Evolutionary conservation across 2,113 vertebrate species (phyloP), one percentile per base, ranked within the genome.

Genomic region (Anhinga rufa): DNA sequence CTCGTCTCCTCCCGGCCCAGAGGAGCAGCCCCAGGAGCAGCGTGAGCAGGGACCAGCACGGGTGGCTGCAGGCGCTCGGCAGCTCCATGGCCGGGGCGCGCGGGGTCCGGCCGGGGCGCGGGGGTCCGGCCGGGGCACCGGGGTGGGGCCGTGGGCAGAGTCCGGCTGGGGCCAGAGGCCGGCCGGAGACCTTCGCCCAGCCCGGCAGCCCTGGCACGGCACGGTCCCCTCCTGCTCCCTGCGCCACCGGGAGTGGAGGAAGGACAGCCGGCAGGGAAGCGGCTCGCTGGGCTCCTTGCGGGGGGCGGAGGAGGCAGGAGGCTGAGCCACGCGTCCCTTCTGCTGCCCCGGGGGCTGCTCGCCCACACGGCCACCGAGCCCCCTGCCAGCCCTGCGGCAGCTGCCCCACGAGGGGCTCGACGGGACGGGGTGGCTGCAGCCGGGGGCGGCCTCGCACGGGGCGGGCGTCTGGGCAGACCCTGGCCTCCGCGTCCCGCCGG

Each of bases 11-110:
- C 28, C 52, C 61, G 0, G 88, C 17, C 55, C 98, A 97, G 82
- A 98, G 94, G 4, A 98, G 93, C 20, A 98, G 18, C 3, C 72
- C 97, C 94, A 98, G 87, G 22, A 98, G 34, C 54, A 95, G 42
- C 0, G 97, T 44, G 17, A 92, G 95, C 25, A 97, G 6, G 3
- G 88, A 94, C 98, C 99, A 99, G 14, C 96, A 5, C 2, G 92
- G 96, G 79, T 95, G 94, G 57, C 74, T 60, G 64, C 94, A 66
- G 24, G 71, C 29, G 2, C 65, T 31, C 17, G 10, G 81, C 49
- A 80, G 75, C 10, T 52, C 93, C 97, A 98, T 95, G 40, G 24
- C 55, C 3, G 44, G 6, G 17, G n/a, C n/a, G 4, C 1, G 2
- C 4, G 0, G 24, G 34, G 4, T 16, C 11, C 5, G 7, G 31